These are phyloP conservation scores for Enteromius thamalakanensis DNA, from an alignment of 2,797 vertebrate genomes.

Conservation along the genomic window DNA sequence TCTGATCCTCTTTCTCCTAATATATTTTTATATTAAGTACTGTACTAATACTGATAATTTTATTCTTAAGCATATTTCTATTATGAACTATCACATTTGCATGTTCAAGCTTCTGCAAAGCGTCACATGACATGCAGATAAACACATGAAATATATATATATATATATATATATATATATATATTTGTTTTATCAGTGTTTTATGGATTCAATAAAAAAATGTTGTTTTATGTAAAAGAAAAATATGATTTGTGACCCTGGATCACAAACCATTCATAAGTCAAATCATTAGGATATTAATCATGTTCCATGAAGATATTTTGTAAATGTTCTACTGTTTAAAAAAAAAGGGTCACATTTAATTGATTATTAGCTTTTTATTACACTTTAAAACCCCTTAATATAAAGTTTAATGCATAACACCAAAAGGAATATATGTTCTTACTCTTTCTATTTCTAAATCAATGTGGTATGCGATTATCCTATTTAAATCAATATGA, in stretches of 20 bases:
- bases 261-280: background rate
- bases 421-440: too few species aligned
- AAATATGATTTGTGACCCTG: too few species aligned
- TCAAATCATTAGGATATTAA: background rate
- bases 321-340: background rate
- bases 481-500: background rate
- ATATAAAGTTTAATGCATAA: too few species aligned
- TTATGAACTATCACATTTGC: background rate
- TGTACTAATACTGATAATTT: too few species aligned
- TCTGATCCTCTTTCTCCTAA: background rate
- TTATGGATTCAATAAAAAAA: background rate
- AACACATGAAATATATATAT: background rate
- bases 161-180: background rate
- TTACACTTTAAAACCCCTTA: background rate
- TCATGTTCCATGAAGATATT: background rate
- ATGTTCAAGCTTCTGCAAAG: background rate
- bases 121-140: background rate
- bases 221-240: background rate
- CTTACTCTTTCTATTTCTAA: too few species aligned
- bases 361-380: background rate
- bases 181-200: background rate
- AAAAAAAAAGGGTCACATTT: background rate
- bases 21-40: background rate
- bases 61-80: background rate
- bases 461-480: background rate